Percentiles rank a stretch among this genome's conserved stretches.
These are phyloP conservation scores for Umimayanthus kanabou DNA, from an alignment of 92 coral and sea anemone species.

Conservation along the genomic window DNA sequence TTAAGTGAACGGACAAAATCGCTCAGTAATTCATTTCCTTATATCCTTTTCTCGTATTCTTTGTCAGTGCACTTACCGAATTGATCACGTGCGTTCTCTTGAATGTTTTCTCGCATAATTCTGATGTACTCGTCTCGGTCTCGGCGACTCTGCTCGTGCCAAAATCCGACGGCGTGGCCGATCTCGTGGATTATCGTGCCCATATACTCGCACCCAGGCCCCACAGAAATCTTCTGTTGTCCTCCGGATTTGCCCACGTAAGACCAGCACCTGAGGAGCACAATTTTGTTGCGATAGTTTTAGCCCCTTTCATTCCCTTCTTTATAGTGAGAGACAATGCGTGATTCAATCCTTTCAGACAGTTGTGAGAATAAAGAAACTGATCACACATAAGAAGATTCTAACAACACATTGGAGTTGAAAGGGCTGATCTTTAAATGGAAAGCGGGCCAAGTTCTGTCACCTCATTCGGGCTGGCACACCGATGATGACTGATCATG, in stretches of 20 bases:
- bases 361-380: not conserved
- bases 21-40: too few species aligned
- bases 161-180: conserved; percentile 95
- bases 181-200: conserved; percentile 98
- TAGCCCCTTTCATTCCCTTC: not conserved
- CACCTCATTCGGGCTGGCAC: too few species aligned
- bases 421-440: too few species aligned
- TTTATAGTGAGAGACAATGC: not conserved
- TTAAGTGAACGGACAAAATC: too few species aligned
- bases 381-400: not conserved
- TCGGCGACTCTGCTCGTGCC: conserved; percentile 99
- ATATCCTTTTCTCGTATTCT: too few species aligned
- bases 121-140: conserved; percentile 92
- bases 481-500: too few species aligned
- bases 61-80: conserved; percentile 71
- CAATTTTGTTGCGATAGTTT: not conserved
- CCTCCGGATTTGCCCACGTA: conserved; percentile 93
- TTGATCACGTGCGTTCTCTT: conserved; percentile 67
- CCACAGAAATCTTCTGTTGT: conserved; percentile 89
- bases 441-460: too few species aligned
- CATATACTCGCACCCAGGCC: conserved; percentile 90
- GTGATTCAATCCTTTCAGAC: not conserved
- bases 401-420: too few species aligned
- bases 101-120: conserved; percentile 78
- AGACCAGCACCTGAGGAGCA: conserved; percentile 84